These are phyloP conservation scores for Archips crataeganus DNA, from an alignment of 2,888 invertebrate species.

Conservation along the genomic window DNA sequence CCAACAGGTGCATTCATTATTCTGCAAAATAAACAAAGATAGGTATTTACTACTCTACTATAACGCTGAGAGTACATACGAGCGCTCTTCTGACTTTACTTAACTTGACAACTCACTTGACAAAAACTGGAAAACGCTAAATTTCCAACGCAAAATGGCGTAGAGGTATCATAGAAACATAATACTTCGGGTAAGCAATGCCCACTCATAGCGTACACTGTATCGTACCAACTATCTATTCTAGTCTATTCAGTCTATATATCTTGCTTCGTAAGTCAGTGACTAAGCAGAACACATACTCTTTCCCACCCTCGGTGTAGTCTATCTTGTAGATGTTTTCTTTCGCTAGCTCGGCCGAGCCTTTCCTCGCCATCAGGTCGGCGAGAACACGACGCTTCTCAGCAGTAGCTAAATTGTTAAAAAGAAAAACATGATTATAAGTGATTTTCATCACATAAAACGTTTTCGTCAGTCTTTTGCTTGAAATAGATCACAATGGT, in stretches of 20 bases:
- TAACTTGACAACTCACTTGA: too few relatives aligned
- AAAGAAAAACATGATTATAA: neutral
- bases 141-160: too few relatives aligned
- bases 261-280: neutral
- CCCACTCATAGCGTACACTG: too few relatives aligned
- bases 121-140: too few relatives aligned
- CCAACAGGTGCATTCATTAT: slow-evolving; percentile 61
- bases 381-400: slow-evolving; percentile 65
- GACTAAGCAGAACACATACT: slow-evolving; percentile 49
- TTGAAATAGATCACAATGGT: neutral
- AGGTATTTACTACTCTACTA: neutral
- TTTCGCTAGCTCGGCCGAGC: slow-evolving; percentile 54
- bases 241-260: too few relatives aligned
- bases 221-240: too few relatives aligned
- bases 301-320: slow-evolving; percentile 62
- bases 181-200: too few relatives aligned
- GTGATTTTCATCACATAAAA: too few relatives aligned
- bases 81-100: too few relatives aligned
- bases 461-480: too few relatives aligned
- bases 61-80: too few relatives aligned
- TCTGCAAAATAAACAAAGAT: slow-evolving; percentile 49
- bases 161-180: too few relatives aligned
- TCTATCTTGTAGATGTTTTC: slow-evolving; percentile 65
- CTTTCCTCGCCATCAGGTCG: slow-evolving; percentile 64
- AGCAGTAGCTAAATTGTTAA: slow-evolving; percentile 28